Evolutionary conservation across 2,888 invertebrate species (phyloP).

Genomic region (Galeruca laticollis): DNA sequence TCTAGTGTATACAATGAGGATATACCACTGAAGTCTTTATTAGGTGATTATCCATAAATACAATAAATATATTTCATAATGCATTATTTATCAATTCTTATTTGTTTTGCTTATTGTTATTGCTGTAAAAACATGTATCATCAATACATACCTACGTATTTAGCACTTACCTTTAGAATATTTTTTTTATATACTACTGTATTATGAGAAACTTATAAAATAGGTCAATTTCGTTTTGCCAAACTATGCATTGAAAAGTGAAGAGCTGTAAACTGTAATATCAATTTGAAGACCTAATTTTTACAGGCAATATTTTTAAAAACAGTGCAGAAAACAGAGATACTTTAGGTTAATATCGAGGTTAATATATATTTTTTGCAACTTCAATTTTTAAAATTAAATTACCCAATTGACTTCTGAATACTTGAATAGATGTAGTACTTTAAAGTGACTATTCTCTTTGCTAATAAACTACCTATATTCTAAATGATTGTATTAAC

Average conservation of each 20-base stretch:
- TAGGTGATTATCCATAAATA: slow-evolving; percentile 47
- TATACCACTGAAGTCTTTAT: slow-evolving; percentile 47
- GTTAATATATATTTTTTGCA: too few species aligned
- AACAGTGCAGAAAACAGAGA: too few species aligned
- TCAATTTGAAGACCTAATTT: too few species aligned
- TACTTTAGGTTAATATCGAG: too few species aligned
- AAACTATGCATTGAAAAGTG: neutral
- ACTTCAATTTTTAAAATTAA: too few species aligned
- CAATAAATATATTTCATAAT: slow-evolving; percentile 1
- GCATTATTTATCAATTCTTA: neutral
- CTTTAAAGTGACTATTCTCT: too few species aligned
- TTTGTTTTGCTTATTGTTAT: neutral
- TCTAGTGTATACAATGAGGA: slow-evolving; percentile 50
- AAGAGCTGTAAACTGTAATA: neutral
- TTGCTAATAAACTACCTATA: neutral
- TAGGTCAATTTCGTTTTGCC: neutral
- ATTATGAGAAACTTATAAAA: neutral
- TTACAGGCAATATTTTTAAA: too few species aligned
- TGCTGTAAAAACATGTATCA: neutral
- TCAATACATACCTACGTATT: neutral
- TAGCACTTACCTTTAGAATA: neutral
- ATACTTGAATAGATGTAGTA: too few species aligned
- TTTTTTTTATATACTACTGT: neutral
- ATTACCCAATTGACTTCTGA: too few species aligned
- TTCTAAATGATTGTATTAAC: neutral